A percentile compares a stretch with the other conserved stretches of the same genome.
phyloP scores from a whole-genome alignment of 2,888 invertebrate species.

The Drosophila kanekoi region DNA sequence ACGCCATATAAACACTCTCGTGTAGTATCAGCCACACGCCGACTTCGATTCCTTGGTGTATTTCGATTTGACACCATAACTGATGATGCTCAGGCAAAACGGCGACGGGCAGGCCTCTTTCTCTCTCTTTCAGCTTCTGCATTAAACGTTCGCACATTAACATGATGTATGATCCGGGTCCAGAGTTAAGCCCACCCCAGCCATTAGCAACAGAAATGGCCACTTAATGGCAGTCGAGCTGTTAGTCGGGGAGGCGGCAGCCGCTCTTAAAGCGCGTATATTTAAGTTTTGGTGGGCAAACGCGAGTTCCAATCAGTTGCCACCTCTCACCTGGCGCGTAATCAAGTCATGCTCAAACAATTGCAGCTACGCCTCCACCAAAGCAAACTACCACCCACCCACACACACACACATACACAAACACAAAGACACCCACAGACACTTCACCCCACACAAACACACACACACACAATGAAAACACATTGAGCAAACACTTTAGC shows the following conservation, averaged over 20 bases:
- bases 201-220: conserved; percentile 58
- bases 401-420: conserved; percentile 11
- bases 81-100: conserved; percentile 46
- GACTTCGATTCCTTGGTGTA: conserved; percentile 55
- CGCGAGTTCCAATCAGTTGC: conserved; percentile 40
- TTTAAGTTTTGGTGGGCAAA: conserved; percentile 19
- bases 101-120: background rate
- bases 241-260: conserved; percentile 6
- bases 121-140: conserved; percentile 21
- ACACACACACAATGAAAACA: conserved; percentile 36
- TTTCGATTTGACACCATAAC: conserved; percentile 58
- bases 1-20: background rate
- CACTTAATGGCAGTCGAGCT: conserved; percentile 49
- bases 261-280: conserved; percentile 25
- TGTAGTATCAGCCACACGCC: conserved; percentile 5
- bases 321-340: conserved; percentile 44
- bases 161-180: conserved; percentile 50
- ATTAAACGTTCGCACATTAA: conserved; percentile 57
- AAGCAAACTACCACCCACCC: background rate
- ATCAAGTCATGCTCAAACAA: conserved; percentile 56
- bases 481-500: conserved; percentile 57
- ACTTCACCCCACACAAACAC: conserved; percentile 10
- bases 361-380: conserved; percentile 31
- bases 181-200: conserved; percentile 28
- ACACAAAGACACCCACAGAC: conserved; percentile 4